These are phyloP conservation scores for Phengaris arion DNA, from an alignment of 2,888 invertebrate genomes.

Conservation along the genomic window DNA sequence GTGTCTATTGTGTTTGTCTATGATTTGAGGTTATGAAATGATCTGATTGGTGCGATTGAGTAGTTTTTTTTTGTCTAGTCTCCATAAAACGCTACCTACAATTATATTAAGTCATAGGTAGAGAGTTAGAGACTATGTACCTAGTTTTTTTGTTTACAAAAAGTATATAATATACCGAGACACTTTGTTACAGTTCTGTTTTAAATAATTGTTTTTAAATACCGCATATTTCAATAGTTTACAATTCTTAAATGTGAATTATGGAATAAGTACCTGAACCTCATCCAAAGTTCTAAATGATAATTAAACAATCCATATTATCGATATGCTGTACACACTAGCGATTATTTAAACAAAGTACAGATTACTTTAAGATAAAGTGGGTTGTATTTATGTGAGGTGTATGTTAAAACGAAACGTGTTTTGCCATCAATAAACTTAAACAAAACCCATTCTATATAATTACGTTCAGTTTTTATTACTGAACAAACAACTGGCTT, in stretches of 20 bases:
- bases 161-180: no score
- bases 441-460: constrained; percentile 24
- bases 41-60: constrained; percentile 15
- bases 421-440: constrained; percentile 22
- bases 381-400: constrained; percentile 7
- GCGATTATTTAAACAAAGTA: constrained; percentile 14
- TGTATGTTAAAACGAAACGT: constrained; percentile 21
- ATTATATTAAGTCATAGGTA: no score
- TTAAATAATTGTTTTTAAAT: no score
- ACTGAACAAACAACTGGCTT: constrained; percentile 26
- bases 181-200: no score
- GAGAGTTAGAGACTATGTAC: background rate
- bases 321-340: constrained; percentile 2
- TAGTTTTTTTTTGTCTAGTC: background rate
- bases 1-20: constrained; percentile 16
- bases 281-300: background rate
- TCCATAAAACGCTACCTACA: background rate
- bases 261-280: no score
- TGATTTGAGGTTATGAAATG: background rate
- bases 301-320: background rate
- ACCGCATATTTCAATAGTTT: no score
- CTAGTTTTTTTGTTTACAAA: no score
- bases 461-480: constrained; percentile 26
- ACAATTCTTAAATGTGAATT: no score
- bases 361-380: constrained; percentile 15